Base-by-base conservation (phyloP, 2,113 vertebrate genomes). In the Columba janthina region DNA sequence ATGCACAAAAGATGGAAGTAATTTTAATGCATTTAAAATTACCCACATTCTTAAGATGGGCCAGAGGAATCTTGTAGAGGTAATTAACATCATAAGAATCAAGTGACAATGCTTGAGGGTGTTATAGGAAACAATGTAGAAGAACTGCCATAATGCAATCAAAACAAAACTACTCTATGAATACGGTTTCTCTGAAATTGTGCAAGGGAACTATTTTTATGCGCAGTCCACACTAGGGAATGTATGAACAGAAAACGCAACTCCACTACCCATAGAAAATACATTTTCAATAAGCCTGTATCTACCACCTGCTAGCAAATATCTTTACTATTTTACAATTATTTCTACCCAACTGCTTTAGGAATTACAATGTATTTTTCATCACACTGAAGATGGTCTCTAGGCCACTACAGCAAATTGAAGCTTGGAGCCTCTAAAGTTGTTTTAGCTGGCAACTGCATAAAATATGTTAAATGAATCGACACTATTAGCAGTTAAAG, bases 1-100 rank as follows among this genome's bases (percentile, higher is more conserved):
- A 85, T 17, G 28, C 66, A 83, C 15, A 66, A 13, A 85, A 50
- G 58, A 87, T 34, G 31, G 62, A 89, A 89, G 58, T 58, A 0
- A 89, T 80, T 91, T 87, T 61, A 65, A 91, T 89, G n/a, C n/a
- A 82, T 66, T 89, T 73, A 26, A 81, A 94, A 96, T 93, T 85
- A 89, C 14, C 85, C 15, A 19, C 58, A n/a, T 48, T 82, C 60
- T 66, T 70, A 73, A 85, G 58, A 85, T 87, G 38, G 28, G 42
- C 81, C 58, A 79, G 29, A 91, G 67, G 31, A 34, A 88, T 73
- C 70, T 66, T 83, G 32, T 50, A 78, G 66, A 66, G 31, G 13
- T 93, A 94, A 87, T 93, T 93, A 93, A 65, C 62, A 48, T 76
- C 70, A 36, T 21, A 73, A 82, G 62, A 85, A 94, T 18, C 36